Evolutionary conservation across 2,888 invertebrate species (phyloP).

Genomic region (Vanessa cardui): DNA sequence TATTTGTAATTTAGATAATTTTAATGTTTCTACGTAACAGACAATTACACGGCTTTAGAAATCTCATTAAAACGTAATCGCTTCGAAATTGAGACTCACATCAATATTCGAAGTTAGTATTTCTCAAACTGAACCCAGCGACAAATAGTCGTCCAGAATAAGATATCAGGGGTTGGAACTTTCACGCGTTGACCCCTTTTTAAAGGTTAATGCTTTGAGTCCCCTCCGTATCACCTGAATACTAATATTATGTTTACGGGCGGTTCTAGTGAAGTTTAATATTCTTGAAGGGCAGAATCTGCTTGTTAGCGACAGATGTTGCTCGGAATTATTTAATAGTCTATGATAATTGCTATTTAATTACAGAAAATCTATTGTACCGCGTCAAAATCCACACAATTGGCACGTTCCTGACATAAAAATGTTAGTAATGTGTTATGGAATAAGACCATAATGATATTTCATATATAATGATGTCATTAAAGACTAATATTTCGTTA

Average conservation of each 20-base stretch:
- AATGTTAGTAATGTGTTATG: no score
- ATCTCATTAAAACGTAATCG: constrained; percentile 53
- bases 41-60: constrained; percentile 4
- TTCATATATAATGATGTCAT: no score
- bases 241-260: constrained; percentile 60
- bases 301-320: constrained; percentile 37
- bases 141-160: constrained; percentile 61
- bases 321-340: constrained; percentile 35
- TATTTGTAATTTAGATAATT: not conserved
- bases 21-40: not conserved
- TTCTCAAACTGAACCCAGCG: constrained; percentile 61
- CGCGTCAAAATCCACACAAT: no score
- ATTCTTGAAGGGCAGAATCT: constrained; percentile 37
- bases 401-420: no score
- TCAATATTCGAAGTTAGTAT: constrained; percentile 75
- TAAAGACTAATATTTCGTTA: no score
- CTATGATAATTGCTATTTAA: constrained; percentile 26
- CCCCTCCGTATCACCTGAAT: constrained; percentile 69
- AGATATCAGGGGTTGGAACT: constrained; percentile 77
- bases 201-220: constrained; percentile 77
- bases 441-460: no score
- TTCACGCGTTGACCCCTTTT: constrained; percentile 80
- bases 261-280: constrained; percentile 39
- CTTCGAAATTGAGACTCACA: constrained; percentile 59
- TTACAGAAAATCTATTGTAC: not conserved